phyloP scores from a whole-genome alignment of 2,797 vertebrate species.

The Saxicola maurus region DNA sequence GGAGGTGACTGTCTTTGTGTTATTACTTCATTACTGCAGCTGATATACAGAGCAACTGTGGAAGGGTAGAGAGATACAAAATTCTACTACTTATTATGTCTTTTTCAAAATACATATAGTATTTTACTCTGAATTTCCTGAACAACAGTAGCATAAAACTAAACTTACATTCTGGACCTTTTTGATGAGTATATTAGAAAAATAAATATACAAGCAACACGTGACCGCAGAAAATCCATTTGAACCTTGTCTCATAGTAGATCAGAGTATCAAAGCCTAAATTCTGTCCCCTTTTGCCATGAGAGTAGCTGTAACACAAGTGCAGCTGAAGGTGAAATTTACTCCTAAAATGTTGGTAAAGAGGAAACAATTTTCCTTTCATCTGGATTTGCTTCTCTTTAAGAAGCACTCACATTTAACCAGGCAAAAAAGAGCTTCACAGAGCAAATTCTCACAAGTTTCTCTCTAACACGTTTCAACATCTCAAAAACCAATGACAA shows the following conservation, averaged over 20 bases:
- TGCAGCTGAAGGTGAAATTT: neutral
- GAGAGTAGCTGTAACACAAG: neutral
- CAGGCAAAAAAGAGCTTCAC: neutral
- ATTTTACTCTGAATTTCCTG: neutral
- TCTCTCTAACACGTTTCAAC: slow-evolving; percentile 8
- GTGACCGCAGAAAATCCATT: neutral
- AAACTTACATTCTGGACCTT: neutral
- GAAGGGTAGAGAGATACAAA: neutral
- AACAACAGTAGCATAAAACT: neutral
- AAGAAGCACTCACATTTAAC: neutral
- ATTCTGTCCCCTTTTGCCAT: neutral
- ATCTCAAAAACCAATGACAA: neutral
- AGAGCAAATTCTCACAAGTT: neutral
- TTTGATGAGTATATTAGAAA: neutral
- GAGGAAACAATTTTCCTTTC: slow-evolving; percentile 34
- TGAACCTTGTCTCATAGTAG: neutral
- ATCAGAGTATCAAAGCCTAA: neutral
- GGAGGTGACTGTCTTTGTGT: neutral
- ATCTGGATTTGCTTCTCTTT: slow-evolving; percentile 11
- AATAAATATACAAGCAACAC: neutral
- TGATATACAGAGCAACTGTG: neutral
- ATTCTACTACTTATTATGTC: neutral
- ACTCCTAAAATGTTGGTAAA: neutral
- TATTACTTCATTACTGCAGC: neutral
- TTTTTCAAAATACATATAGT: neutral